phyloP scores from a whole-genome alignment of 2,797 vertebrate species.

The Rousettus madagascariensis region DNA sequence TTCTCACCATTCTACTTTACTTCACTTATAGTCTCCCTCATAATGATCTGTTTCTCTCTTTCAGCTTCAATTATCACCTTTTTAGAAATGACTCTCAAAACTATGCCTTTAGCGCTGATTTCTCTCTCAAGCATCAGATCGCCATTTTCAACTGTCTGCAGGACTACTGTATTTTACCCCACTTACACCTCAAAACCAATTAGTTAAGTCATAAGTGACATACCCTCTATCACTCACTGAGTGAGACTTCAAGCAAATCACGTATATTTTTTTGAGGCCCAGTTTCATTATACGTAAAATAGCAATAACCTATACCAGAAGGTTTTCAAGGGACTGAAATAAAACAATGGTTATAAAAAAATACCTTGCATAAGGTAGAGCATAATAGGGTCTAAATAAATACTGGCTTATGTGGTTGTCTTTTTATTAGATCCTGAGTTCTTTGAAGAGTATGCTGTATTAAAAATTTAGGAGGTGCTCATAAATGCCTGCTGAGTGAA shows the following conservation, averaged over 20 bases:
- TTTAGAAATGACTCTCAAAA: constrained; percentile 16
- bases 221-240: neutral
- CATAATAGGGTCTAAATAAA: neutral
- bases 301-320: neutral
- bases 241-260: neutral
- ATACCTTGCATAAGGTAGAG: neutral
- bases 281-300: neutral
- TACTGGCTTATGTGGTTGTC: neutral
- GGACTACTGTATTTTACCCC: neutral
- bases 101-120: neutral
- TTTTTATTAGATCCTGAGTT: neutral
- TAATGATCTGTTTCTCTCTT: neutral
- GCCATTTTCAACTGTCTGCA: neutral
- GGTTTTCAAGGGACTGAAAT: neutral
- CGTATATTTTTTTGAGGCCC: neutral
- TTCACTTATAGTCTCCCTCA: neutral
- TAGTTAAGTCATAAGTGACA: neutral
- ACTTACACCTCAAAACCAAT: neutral
- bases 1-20: neutral
- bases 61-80: neutral
- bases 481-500: neutral
- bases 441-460: neutral
- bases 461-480: neutral
- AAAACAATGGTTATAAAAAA: neutral
- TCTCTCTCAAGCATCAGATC: neutral